These are phyloP conservation scores for Catostomus latipinnis DNA, from an alignment of 2,797 vertebrate genomes.

Conservation along the genomic window DNA sequence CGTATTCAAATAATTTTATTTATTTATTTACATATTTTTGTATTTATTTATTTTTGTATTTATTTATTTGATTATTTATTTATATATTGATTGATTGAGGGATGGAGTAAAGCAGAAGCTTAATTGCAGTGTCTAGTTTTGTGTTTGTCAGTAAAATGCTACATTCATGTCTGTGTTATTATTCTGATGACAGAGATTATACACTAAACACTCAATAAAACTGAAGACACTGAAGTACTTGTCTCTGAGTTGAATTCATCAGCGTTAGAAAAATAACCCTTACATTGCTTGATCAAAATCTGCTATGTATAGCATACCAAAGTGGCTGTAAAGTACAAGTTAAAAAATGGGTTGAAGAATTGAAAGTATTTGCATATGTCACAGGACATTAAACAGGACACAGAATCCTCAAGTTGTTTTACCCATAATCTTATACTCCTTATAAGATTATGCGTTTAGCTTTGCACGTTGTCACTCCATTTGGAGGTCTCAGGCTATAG, in stretches of 20 bases:
- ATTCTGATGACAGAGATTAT: not conserved
- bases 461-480: too few relatives aligned
- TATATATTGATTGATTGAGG: not conserved
- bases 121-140: too few relatives aligned
- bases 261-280: not conserved
- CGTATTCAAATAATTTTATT: slow-evolving; percentile 1
- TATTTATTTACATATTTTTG: not conserved
- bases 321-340: too few relatives aligned
- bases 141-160: too few relatives aligned
- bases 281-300: not conserved
- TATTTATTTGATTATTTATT: not conserved
- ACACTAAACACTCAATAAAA: slow-evolving; percentile 2
- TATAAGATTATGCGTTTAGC: too few relatives aligned
- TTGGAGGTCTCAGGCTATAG: too few relatives aligned
- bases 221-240: not conserved
- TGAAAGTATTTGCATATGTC: too few relatives aligned
- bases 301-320: not conserved
- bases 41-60: not conserved
- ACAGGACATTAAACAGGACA: too few relatives aligned
- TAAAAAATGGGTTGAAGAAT: too few relatives aligned
- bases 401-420: too few relatives aligned
- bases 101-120: not conserved
- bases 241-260: not conserved
- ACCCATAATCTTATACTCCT: too few relatives aligned
- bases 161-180: too few relatives aligned